Base-by-base conservation (phyloP, 2,888 invertebrate species). In the Tinea trinotella region DNA sequence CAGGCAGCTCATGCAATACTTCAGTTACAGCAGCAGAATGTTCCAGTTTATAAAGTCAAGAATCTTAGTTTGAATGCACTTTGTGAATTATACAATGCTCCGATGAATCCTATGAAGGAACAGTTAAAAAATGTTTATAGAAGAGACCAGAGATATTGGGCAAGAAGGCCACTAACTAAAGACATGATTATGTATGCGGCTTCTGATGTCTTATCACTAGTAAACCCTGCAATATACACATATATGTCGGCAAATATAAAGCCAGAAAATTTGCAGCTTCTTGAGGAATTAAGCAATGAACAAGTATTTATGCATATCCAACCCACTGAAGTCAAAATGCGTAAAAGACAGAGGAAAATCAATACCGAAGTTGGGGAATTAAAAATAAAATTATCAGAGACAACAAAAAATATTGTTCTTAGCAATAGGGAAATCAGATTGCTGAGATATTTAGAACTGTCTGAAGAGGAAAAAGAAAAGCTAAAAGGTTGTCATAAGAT, bases 41-140 rank as follows among this genome's bases (percentile, higher is more conserved):
- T 95, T 64, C 96, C 97, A 30, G 95, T 97, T 53, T 95, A 97
- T 71, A 98, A 98, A 87, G 95, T 96, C 54, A 97, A 97, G 81
- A 95, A 95, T 72, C 91, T 97, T 50, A 95, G 96, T 62, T 87
- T 98, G 56, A 96, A 96, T 84, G 94, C 96, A 54, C 87, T 98
- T 54, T 97, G 97, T 76, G 94, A 96, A 76, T 88, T 92, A 59
- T 96, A 97, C 73, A 93, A 93, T 67, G 95, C 95, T 50, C 93
- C 95, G 0, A 89, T 91, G 67, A 97, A 97, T 80, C 95, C 96
- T 0, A 91, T 96, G 79, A 98, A 96, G 72, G 96, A 97, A 70
- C 95, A 95, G 69, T 75, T 95, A 55, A 95, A 95, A 76, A 93
- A 92, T 78, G 91, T 95, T 36, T 95, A 95, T 70, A 87, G 93